Conservation (phyloP, 2,113 vertebrate genomes). For the Felis chaus region DNA sequence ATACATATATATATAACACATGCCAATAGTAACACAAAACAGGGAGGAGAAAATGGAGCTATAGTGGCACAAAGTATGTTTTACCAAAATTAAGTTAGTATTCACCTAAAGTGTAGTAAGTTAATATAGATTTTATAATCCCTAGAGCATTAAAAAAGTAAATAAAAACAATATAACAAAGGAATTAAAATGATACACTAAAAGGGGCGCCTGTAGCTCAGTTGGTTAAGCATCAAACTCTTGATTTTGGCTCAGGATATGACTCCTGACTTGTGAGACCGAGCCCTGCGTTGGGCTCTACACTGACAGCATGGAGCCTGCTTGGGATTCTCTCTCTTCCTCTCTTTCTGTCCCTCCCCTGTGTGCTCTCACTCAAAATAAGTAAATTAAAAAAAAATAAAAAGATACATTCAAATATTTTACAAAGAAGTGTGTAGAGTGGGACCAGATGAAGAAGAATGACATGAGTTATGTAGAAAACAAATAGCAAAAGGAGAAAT, state of each 20-base stretch:
- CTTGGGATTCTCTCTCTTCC: no score
- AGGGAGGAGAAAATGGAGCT: not conserved
- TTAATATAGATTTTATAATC: not conserved
- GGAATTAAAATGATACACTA: not conserved
- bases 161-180: not conserved
- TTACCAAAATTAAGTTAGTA: not conserved
- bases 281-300: no score
- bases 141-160: not conserved
- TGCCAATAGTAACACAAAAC: not conserved
- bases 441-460: not conserved
- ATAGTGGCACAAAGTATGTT: not conserved
- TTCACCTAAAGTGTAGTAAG: not conserved
- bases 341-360: no score
- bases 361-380: no score
- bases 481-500: not conserved
- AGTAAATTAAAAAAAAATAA: not conserved
- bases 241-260: no score
- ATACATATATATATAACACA: not conserved
- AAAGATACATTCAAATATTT: not conserved
- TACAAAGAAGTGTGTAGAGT: not conserved
- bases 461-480: not conserved
- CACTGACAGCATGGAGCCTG: no score
- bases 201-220: not conserved
- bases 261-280: no score
- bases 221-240: no score